phyloP scores from a whole-genome alignment of 1,140 invertebrate species.

The Drosophila sp. region DNA sequence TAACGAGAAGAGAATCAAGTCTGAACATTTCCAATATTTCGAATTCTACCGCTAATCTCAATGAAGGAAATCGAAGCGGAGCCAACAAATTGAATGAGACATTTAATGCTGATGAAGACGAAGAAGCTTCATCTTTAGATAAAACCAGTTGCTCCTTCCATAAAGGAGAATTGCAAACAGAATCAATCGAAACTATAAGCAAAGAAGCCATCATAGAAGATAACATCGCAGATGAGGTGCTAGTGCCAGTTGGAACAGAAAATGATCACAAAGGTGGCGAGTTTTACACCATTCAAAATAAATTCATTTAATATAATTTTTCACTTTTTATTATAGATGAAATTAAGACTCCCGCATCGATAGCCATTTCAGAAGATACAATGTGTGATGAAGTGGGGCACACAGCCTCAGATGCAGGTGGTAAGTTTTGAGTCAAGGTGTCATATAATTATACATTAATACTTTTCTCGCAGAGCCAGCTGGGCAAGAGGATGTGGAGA shows the following conservation, averaged over 20 bases:
- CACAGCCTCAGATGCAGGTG: slow-evolving; percentile 10
- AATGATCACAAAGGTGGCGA: slow-evolving; percentile 26
- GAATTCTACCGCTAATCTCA: not conserved
- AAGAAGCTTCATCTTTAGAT: not conserved
- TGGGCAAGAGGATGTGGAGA: not conserved
- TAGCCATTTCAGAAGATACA: slow-evolving; percentile 11
- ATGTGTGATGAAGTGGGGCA: slow-evolving; percentile 28
- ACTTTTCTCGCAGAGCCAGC: not conserved
- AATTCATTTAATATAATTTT: too few species aligned
- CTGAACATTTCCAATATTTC: not conserved
- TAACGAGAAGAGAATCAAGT: too few species aligned
- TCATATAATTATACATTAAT: not conserved
- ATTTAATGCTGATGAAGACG: slow-evolving; percentile 11
- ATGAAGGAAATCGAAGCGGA: not conserved
- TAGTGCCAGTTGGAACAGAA: slow-evolving; percentile 4
- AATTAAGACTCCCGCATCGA: not conserved
- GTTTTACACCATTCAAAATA: not conserved
- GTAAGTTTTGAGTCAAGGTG: not conserved
- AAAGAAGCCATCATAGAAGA: slow-evolving; percentile 30
- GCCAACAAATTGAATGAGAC: not conserved
- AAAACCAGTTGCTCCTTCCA: not conserved
- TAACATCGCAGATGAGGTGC: slow-evolving; percentile 37
- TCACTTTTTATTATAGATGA: not conserved
- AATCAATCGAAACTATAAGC: not conserved
- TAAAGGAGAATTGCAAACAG: not conserved